These are phyloP conservation scores for Lonchura striata DNA, from an alignment of 2,113 vertebrate genomes.

Conservation along the genomic window DNA sequence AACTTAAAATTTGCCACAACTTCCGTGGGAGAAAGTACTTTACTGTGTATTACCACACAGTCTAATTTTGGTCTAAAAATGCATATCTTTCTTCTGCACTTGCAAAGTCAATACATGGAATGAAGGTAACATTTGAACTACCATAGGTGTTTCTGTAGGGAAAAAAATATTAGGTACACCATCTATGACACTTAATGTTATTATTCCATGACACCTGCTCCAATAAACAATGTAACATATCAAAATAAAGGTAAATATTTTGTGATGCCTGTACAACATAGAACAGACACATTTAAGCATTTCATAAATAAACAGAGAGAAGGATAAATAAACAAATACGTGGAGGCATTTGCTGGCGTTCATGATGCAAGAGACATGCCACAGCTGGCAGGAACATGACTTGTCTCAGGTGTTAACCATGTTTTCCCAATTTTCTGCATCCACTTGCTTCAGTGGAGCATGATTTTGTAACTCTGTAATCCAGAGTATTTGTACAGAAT, in stretches of 20 bases:
- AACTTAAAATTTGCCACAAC: background rate
- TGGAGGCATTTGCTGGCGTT: background rate
- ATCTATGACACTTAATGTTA: background rate
- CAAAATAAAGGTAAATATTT: slow-evolving; percentile 1
- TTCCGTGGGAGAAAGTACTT: background rate
- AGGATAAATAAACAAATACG: background rate
- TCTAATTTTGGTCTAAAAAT: background rate
- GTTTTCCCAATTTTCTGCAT: background rate
- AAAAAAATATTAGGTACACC: background rate
- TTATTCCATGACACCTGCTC: background rate
- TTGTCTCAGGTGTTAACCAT: background rate
- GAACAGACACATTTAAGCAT: background rate
- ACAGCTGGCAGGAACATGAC: background rate
- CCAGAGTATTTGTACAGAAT: background rate
- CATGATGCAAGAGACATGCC: background rate
- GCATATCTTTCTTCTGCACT: background rate
- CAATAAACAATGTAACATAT: background rate
- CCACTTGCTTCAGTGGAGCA: background rate
- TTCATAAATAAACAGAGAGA: background rate
- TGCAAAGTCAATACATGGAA: background rate
- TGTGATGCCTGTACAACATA: background rate
- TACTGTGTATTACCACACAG: background rate
- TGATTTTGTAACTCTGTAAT: background rate
- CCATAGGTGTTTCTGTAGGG: background rate
- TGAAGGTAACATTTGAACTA: background rate